A percentile compares a stretch with the other conserved stretches of the same genome.
These are phyloP conservation scores for Nemotelus nigrinus DNA, from an alignment of 2,888 invertebrate genomes.

Conservation along the genomic window DNA sequence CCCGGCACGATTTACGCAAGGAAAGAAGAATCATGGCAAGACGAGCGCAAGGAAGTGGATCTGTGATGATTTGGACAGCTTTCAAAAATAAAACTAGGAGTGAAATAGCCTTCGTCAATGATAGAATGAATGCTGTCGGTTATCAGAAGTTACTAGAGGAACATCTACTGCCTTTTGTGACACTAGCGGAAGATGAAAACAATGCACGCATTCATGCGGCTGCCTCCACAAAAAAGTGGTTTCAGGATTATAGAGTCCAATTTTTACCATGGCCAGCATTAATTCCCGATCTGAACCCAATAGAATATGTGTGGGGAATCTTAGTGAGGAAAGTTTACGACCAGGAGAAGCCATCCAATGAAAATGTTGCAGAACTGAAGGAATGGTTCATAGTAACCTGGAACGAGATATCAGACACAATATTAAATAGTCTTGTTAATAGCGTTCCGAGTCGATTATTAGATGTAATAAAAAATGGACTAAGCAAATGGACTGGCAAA, in stretches of 20 bases:
- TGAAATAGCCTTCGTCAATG: neutral
- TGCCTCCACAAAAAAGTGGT: slow-evolving; percentile 19
- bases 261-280: slow-evolving; percentile 8
- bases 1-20: too few species aligned
- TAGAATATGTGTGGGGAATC: slow-evolving; percentile 19
- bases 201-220: slow-evolving; percentile 20
- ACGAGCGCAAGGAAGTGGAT: too few species aligned
- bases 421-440: neutral
- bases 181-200: slow-evolving; percentile 18
- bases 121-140: too few species aligned
- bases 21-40: too few species aligned
- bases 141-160: neutral
- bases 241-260: slow-evolving; percentile 18
- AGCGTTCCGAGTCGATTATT: slow-evolving; percentile 7
- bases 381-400: slow-evolving; percentile 12
- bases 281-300: slow-evolving; percentile 14
- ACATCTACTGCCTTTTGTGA: slow-evolving; percentile 14
- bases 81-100: too few species aligned
- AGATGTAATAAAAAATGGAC: neutral
- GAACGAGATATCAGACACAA: neutral
- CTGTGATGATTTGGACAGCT: too few species aligned
- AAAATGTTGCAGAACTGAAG: slow-evolving; percentile 22
- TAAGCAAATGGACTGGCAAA: too few species aligned
- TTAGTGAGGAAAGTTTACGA: slow-evolving; percentile 12
- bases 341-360: slow-evolving; percentile 9